Evolutionary conservation across 2,113 vertebrate genomes (phyloP), one percentile per base, ranked within the genome.

Genomic region (Gambusia affinis): DNA sequence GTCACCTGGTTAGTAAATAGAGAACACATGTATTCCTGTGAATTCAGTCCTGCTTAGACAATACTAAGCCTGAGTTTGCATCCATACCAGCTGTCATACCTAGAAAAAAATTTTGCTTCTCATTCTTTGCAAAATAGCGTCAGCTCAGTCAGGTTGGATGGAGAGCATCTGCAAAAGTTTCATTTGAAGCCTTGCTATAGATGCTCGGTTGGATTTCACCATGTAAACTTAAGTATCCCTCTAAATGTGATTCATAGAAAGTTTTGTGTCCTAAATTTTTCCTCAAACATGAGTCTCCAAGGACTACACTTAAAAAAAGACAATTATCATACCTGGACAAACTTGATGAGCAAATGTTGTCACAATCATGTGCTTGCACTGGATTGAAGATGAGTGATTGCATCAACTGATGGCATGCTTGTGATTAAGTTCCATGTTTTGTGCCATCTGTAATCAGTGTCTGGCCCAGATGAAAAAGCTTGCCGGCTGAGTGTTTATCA

Each of bases 381-480:
- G 70, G 81, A 82, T 83, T 74, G 88, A 84, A 89, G 88, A 88
- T 88, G 69, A 91, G 88, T 39, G 82, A 87, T 92, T 86, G 84
- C 92, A 92, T 95, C 86, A 92, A 88, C 92, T 90, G 89, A 92
- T 94, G 81, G 93, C 67, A 70, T 94, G 90, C 91, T 88, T 91
- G 90, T 88, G 91, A 94, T 93, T 92, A 94, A 90, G 87, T 89
- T 89, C 80, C 80, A 76, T 83, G 93, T 90, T 92, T 92, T 72
- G 70, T 92, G 91, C 89, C 93, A 93, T 94, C 93, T 95, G 93
- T 95, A 95, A 95, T 95, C 93, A 94, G 89, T 42, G 92, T 94
- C 94, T 93, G 92, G 88, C 71, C 75, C 88, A 93, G 92, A 94
- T 94, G 92, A 94, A 93, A 94, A 92, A 93, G 94, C 92, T 88